These are phyloP conservation scores for Eunapius fragilis DNA, from an alignment of 37 sponge, comb jelly and placozoan genomes.

Conservation along the genomic window DNA sequence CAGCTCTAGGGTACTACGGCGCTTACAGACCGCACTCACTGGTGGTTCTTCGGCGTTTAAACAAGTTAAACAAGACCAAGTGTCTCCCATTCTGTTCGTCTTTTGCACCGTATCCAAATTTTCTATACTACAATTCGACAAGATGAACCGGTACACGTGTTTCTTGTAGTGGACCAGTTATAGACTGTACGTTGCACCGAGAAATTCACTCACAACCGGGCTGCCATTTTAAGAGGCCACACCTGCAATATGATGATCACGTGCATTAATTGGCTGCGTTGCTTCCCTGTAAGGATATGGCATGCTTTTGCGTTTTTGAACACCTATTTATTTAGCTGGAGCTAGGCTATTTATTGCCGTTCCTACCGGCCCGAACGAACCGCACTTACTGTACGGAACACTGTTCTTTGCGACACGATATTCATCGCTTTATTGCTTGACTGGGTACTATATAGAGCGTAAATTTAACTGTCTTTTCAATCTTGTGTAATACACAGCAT, in stretches of 20 bases:
- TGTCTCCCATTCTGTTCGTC: conserved; percentile 68
- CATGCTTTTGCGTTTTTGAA: not conserved
- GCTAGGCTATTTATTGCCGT: not conserved
- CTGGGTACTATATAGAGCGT: not conserved
- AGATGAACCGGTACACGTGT: not conserved
- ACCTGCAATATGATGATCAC: not conserved
- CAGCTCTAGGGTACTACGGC: not conserved
- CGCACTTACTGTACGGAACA: no score
- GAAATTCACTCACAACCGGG: not conserved
- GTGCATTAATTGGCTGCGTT: not conserved
- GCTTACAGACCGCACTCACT: conserved; percentile 50
- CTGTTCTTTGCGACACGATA: not conserved
- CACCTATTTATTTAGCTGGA: not conserved
- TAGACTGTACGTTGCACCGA: not conserved
- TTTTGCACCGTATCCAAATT: not conserved
- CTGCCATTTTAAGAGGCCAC: not conserved
- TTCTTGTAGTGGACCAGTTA: not conserved
- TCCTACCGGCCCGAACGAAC: no score
- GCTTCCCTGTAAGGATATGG: not conserved
- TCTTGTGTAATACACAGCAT: not conserved
- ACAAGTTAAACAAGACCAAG: conserved; percentile 82
- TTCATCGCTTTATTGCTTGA: not conserved
- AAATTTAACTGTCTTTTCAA: no score
- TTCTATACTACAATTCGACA: not conserved
- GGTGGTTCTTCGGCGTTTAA: conserved; percentile 85